Evolutionary conservation across 2,888 invertebrate species (phyloP).

Genomic region (Nudaria mundana): DNA sequence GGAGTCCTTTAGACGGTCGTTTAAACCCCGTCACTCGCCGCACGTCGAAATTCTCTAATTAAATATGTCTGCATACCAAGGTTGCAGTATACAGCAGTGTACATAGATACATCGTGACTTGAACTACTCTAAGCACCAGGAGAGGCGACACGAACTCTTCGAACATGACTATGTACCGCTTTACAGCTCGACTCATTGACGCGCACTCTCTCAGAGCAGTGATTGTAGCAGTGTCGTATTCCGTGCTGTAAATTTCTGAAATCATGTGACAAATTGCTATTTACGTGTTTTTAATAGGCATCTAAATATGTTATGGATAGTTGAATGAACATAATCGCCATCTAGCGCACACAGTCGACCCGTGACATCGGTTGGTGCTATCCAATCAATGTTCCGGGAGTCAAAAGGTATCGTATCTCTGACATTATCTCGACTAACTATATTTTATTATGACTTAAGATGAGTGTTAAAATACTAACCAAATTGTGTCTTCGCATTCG

Average conservation of each 20-base stretch:
- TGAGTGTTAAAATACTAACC: constrained; percentile 33
- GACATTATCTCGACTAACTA: too few relatives aligned
- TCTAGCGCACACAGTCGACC: too few relatives aligned
- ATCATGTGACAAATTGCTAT: not conserved
- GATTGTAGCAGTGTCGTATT: constrained; percentile 47
- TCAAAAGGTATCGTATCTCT: too few relatives aligned
- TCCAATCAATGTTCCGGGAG: too few relatives aligned
- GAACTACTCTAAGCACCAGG: constrained; percentile 59
- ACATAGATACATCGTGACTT: constrained; percentile 67
- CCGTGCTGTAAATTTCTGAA: constrained; percentile 55
- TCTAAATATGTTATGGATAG: too few relatives aligned
- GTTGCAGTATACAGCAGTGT: constrained; percentile 66
- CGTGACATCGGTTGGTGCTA: too few relatives aligned
- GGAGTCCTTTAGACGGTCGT: too few relatives aligned
- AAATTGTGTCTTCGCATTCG: constrained; percentile 32
- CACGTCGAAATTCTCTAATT: not conserved
- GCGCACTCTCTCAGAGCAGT: constrained; percentile 58
- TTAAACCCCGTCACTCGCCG: too few relatives aligned
- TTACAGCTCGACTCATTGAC: constrained; percentile 43
- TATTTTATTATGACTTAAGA: too few relatives aligned
- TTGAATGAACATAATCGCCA: too few relatives aligned
- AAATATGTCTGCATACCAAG: constrained; percentile 37
- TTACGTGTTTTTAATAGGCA: not conserved
- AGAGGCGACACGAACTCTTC: constrained; percentile 65
- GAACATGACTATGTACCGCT: constrained; percentile 47